Evolutionary conservation across 1,140 invertebrate species (phyloP), one percentile per base, ranked within the genome.

Genomic region (Gyrodactylus bullatarudis): DNA sequence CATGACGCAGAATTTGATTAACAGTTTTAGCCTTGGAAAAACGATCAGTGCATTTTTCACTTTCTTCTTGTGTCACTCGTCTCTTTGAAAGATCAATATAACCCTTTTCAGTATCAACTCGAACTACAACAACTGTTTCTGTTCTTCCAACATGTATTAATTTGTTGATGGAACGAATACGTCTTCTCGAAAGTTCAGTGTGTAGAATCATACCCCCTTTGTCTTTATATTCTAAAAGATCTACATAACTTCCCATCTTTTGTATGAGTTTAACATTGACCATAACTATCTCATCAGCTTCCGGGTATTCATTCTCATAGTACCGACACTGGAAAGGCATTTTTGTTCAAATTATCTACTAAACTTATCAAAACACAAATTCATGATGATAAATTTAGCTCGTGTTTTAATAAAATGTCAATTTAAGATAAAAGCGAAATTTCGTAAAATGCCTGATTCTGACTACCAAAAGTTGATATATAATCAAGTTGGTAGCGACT

Each of bases 41-140:
- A 78, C 94, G 86, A 79, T 98, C 94, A 79, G 91, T 95, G 82
- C 94, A 98, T 81, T 95, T 93, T 76, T 92, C 87, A 69, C 96
- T 88, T 82, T 99, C 95, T 83, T 98, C 94, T 0, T 89, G 86
- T 8, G 93, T 95, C 0, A 98, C 95, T 83, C 95, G 86, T 81
- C 94, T 85, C 84, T 99, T 99, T 74, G 93, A 97, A 75, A 99
- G 85, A 86, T 99, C 95, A 81, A 99, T 99, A 78, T 98, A 99
- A 89, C 89, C 94, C 86, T 98, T 98, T 77, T 97, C 91, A 85
- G 95, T 94, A 79, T 99, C 94, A 8, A 99, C 95, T 83, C 95
- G 86, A 80, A 99, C 98, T 34, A 99, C 95, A 71, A 98, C 92
- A 26, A 98, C 94, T 74, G 93, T 94, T 83, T 99, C 95, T 75